Conservation (phyloP, 2,888 invertebrate genomes). For the Andrena trimmerana region DNA sequence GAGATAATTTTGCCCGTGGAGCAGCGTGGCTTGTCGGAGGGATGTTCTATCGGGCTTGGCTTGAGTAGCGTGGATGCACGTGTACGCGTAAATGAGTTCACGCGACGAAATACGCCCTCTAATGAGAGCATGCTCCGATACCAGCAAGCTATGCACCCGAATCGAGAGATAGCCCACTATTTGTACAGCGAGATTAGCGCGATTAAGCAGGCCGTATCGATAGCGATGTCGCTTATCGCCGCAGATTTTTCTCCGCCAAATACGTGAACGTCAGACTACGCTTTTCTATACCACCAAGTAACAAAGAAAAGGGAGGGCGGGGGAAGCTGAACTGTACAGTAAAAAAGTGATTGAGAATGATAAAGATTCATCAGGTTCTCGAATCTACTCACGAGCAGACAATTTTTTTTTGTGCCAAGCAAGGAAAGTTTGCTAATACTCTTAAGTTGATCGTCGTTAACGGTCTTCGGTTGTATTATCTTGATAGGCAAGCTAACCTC, state of each 20-base stretch:
- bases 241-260: conserved; percentile 46
- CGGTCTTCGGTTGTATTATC: conserved; percentile 9
- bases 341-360: too few relatives aligned
- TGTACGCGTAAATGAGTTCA: not conserved
- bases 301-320: not conserved
- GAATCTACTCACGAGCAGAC: too few relatives aligned
- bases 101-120: conserved; percentile 12
- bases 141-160: conserved; percentile 31
- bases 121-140: conserved; percentile 33
- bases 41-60: conserved; percentile 1
- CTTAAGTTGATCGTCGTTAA: conserved; percentile 2
- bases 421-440: not conserved
- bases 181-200: conserved; percentile 68
- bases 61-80: conserved; percentile 3
- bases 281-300: not conserved
- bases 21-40: not conserved
- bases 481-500: conserved; percentile 47
- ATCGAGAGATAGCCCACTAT: conserved; percentile 53
- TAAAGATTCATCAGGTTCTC: too few relatives aligned
- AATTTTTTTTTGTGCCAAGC: too few relatives aligned
- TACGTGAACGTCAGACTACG: not conserved
- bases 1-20: not conserved
- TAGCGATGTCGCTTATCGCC: conserved; percentile 69
- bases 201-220: conserved; percentile 72
- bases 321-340: too few relatives aligned